These are phyloP conservation scores for Poicephalus meyeri DNA, from an alignment of 2,113 vertebrate genomes.

Conservation along the genomic window DNA sequence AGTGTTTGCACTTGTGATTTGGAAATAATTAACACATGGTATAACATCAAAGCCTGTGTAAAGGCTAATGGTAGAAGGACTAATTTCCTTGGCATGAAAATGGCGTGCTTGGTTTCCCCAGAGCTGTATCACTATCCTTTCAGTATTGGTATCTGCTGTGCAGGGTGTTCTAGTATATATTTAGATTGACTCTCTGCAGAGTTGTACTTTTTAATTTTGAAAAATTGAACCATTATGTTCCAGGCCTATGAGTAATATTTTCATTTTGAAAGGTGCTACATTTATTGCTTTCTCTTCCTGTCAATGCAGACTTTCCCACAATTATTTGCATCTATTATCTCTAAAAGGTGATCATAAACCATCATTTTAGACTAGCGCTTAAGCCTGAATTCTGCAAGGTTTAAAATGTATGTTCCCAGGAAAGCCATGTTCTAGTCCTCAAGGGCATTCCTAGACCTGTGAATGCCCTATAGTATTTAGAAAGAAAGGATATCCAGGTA, in stretches of 20 bases:
- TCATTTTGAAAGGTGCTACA: neutral
- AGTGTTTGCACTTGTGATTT: conserved; percentile 85
- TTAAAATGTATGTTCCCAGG: rapidly evolving
- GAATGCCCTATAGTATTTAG: neutral
- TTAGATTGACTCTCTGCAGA: neutral
- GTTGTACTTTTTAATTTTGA: neutral
- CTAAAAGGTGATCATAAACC: neutral
- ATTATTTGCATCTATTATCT: neutral
- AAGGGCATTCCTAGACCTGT: neutral
- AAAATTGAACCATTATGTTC: neutral
- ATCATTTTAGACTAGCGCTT: neutral
- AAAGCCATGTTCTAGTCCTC: neutral
- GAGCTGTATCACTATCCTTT: neutral
- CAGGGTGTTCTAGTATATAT: neutral
- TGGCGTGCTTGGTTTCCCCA: neutral
- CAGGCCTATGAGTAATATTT: neutral
- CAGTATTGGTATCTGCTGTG: neutral
- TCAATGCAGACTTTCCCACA: neutral
- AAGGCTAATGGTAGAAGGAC: conserved; percentile 71
- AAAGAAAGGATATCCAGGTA: neutral
- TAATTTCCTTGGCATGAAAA: conserved; percentile 37
- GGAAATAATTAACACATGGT: conserved; percentile 82
- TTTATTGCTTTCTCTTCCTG: neutral
- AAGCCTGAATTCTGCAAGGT: neutral
- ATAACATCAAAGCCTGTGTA: conserved; percentile 73